Percentiles rank a stretch among this genome's conserved stretches.
Conservation (phyloP, 2,888 invertebrate genomes). For the Luperina nickerlii region DNA sequence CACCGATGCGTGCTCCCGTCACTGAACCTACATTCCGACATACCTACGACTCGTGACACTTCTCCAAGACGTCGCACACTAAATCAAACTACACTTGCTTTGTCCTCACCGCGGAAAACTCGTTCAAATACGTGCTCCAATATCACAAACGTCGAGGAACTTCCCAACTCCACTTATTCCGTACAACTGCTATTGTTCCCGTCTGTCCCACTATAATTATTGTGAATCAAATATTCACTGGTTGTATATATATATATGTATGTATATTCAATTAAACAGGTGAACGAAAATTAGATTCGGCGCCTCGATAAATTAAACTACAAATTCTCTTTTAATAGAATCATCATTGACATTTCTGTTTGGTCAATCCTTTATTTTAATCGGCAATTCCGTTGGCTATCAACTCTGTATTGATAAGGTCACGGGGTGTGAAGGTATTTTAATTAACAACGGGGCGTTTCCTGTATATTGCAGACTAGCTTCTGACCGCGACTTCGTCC, state of each 20-base stretch:
- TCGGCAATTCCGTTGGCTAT: constrained; percentile 13
- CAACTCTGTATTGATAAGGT: constrained; percentile 16
- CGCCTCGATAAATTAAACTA: constrained; percentile 34
- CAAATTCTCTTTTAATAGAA: constrained; percentile 36
- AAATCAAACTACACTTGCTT: constrained; percentile 45
- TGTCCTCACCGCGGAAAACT: constrained; percentile 24
- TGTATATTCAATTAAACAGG: constrained; percentile 35
- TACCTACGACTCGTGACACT: constrained; percentile 22
- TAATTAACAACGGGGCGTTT: constrained; percentile 1
- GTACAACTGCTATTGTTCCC: constrained; percentile 25
- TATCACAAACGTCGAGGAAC: constrained; percentile 24
- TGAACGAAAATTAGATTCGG: constrained; percentile 36
- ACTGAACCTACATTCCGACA: constrained; percentile 40
- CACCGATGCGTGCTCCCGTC: constrained; percentile 62
- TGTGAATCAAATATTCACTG: constrained; percentile 49
- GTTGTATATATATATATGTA: too few relatives aligned
- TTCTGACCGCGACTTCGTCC: too few relatives aligned
- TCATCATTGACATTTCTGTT: constrained; percentile 17
- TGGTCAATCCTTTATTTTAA: constrained; percentile 8
- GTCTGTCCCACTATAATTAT: constrained; percentile 33
- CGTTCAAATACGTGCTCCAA: constrained; percentile 49
- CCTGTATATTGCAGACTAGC: too few relatives aligned
- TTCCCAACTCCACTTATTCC: constrained; percentile 36
- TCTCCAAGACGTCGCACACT: constrained; percentile 36
- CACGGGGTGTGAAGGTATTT: neutral